phyloP scores from a whole-genome alignment of 1,140 invertebrate species.

The Coboldia fuscipes region DNA sequence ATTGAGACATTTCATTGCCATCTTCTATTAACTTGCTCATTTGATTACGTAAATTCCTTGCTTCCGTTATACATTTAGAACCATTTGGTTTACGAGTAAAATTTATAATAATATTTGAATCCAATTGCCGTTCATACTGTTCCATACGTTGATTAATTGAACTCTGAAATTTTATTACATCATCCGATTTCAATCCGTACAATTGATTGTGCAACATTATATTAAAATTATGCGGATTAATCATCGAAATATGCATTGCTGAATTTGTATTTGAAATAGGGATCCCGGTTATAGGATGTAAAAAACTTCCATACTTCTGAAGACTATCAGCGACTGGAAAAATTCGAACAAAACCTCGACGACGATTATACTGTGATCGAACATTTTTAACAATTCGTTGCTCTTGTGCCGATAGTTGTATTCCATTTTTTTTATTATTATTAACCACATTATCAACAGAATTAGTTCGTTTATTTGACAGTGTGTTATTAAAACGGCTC shows the following conservation, averaged over 20 bases:
- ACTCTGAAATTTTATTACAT: constrained; percentile 6
- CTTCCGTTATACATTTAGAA: constrained; percentile 15
- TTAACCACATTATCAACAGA: constrained; percentile 37
- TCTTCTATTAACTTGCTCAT: constrained; percentile 14
- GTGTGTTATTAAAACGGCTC: constrained; percentile 15
- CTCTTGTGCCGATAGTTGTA: constrained; percentile 51
- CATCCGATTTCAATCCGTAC: constrained; percentile 18
- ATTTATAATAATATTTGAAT: constrained; percentile 10
- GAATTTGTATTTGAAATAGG: constrained; percentile 38
- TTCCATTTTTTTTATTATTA: constrained; percentile 21
- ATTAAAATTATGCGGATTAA: constrained; percentile 51
- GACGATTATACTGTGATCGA: constrained; percentile 58
- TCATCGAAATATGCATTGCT: constrained; percentile 27
- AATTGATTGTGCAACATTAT: constrained; percentile 36
- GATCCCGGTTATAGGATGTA: constrained; percentile 46
- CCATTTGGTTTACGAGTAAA: constrained; percentile 11
- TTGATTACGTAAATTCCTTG: constrained; percentile 12
- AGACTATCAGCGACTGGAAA: constrained; percentile 78
- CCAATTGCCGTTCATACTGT: constrained; percentile 17
- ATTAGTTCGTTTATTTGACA: constrained; percentile 32
- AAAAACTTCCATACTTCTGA: constrained; percentile 37
- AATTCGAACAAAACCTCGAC: constrained; percentile 78
- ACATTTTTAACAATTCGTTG: constrained; percentile 51
- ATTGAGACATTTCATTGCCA: constrained; percentile 20
- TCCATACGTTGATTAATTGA: constrained; percentile 10